Conservation (phyloP, 2,113 vertebrate species). For the Symphodus melops region DNA sequence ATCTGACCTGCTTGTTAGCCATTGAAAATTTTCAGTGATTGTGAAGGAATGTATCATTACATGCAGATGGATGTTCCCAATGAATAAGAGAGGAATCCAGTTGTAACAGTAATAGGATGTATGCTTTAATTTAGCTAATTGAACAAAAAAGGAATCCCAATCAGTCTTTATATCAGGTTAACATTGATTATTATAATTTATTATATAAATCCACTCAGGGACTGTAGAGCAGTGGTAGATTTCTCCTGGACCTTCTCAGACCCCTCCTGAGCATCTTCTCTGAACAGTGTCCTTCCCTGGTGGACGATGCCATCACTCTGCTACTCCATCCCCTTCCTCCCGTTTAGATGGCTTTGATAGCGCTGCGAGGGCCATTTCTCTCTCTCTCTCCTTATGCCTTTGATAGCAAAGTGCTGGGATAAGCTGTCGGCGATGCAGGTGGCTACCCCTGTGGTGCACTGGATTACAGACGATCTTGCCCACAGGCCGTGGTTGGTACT, state of each 20-base stretch:
- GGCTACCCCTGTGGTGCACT: slow-evolving; percentile 19
- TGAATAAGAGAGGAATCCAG: background rate
- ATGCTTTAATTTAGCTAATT: slow-evolving; percentile 28
- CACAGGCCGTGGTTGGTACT: background rate
- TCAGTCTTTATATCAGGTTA: slow-evolving; percentile 38
- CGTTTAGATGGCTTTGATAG: slow-evolving; percentile 23
- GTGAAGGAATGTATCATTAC: background rate
- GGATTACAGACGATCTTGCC: slow-evolving; percentile 35
- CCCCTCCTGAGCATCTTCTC: background rate
- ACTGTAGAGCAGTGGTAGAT: slow-evolving; percentile 6
- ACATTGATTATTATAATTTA: slow-evolving; percentile 51
- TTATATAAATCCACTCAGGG: slow-evolving; percentile 22
- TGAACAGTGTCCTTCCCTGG: slow-evolving; percentile 8
- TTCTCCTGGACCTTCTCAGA: background rate
- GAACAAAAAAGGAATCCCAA: slow-evolving; percentile 9
- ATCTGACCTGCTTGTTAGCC: background rate
- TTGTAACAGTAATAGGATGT: background rate
- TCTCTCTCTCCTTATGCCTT: slow-evolving; percentile 15
- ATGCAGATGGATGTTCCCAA: background rate
- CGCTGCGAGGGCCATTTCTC: slow-evolving; percentile 4
- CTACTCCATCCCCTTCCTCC: slow-evolving; percentile 4
- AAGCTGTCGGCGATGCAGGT: slow-evolving; percentile 30
- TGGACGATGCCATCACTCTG: background rate
- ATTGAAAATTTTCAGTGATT: background rate
- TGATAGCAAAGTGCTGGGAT: slow-evolving; percentile 7